A percentile compares a stretch with the other conserved stretches of the same genome.
Evolutionary conservation across 2,888 invertebrate genomes (phyloP).

Genomic region (Notocelia uddmanniana): DNA sequence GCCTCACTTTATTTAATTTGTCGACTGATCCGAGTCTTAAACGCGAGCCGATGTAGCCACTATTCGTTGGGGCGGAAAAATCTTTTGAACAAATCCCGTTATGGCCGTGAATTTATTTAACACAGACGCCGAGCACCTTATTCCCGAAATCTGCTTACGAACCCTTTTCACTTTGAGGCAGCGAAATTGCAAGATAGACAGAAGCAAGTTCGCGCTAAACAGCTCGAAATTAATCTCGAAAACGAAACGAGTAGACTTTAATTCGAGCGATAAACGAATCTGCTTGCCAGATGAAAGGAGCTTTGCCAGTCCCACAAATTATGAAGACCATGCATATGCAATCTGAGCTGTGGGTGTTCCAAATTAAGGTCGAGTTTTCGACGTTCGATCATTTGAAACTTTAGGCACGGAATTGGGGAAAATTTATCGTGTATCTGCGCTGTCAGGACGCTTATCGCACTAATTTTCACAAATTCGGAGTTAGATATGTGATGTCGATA

Average conservation of each 20-base stretch:
- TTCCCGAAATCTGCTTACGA: constrained; percentile 50
- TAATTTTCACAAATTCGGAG: constrained; percentile 64
- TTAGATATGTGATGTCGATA: constrained; percentile 57
- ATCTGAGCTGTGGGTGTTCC: constrained; percentile 15
- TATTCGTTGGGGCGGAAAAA: constrained; percentile 38
- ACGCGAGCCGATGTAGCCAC: constrained; percentile 31
- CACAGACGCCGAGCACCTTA: constrained; percentile 36
- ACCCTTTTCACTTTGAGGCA: constrained; percentile 51
- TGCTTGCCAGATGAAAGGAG: constrained; percentile 50
- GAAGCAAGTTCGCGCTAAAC: constrained; percentile 59
- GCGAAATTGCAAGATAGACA: constrained; percentile 59
- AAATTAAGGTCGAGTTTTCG: constrained; percentile 35
- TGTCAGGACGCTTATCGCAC: constrained; percentile 52
- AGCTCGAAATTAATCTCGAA: constrained; percentile 66
- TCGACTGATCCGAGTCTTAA: constrained; percentile 26
- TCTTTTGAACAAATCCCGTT: constrained; percentile 42
- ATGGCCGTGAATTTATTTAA: constrained; percentile 42
- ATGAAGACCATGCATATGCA: constrained; percentile 39
- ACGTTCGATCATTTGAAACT: constrained; percentile 30
- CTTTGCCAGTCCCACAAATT: constrained; percentile 45
- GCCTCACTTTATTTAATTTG: constrained; percentile 43
- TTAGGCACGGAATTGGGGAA: constrained; percentile 31
- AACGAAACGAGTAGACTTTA: constrained; percentile 63
- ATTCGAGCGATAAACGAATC: constrained; percentile 67
- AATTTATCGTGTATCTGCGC: constrained; percentile 46